phyloP scores from a whole-genome alignment of 2,113 vertebrate species.

The Melanocharis versteri region DNA sequence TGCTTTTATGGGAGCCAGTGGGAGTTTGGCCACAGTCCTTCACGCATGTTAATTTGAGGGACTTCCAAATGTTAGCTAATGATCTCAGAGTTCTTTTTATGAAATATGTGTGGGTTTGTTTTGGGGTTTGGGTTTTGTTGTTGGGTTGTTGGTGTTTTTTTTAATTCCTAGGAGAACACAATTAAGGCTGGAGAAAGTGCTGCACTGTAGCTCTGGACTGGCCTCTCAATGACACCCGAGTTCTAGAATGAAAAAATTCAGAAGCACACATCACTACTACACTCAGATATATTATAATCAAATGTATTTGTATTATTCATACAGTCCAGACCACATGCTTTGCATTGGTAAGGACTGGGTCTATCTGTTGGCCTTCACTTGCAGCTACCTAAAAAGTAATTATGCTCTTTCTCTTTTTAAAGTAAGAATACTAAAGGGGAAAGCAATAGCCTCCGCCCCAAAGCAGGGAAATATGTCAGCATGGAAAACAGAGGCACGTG shows the following conservation, averaged over 20 bases:
- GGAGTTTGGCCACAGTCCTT: conserved; percentile 64
- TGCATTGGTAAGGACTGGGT: not conserved
- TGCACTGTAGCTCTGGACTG: not conserved
- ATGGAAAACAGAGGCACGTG: not conserved
- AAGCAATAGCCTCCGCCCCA: not conserved
- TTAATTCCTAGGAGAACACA: conserved; percentile 7
- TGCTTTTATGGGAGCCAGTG: conserved; percentile 66
- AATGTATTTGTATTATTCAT: not conserved
- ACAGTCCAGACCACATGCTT: not conserved
- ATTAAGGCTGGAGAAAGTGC: not conserved
- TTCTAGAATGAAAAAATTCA: not conserved
- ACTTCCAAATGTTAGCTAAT: conserved; percentile 68
- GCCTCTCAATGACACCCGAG: not conserved
- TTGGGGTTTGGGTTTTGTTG: conserved; percentile 33
- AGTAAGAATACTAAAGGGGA: not conserved
- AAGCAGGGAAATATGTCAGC: conserved; percentile 1
- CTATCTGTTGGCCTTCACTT: not conserved
- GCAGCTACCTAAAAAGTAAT: not conserved
- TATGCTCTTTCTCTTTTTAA: not conserved
- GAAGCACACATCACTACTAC: not conserved
- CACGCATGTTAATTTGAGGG: conserved; percentile 63
- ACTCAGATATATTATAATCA: rapidly evolving
- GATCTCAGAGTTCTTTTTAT: conserved; percentile 65
- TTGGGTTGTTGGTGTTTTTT: not conserved
- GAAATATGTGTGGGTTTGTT: conserved; percentile 58